Base-by-base conservation (phyloP, 35 echinoderm and acorn worm species). In the Holothuria glaberrima region DNA sequence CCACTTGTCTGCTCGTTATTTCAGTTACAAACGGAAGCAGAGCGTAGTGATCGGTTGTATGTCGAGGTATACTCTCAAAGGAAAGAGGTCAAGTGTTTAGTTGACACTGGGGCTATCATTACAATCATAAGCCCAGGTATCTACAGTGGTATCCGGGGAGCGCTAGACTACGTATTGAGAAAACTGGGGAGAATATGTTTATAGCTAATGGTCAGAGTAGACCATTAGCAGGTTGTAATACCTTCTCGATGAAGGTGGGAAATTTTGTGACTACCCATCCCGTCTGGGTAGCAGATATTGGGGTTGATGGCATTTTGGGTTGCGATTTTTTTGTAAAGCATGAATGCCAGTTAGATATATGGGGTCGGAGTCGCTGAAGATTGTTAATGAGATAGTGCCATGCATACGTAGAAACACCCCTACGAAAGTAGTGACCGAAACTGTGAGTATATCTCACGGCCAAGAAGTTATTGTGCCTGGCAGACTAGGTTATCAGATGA, bases 121-220 rank as follows among this genome's bases (percentile, higher is more conserved):
- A 24, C 33, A 46, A 21, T 82, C 0, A 26, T 82, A 6, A 82
- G 46, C 22, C 22, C 19, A 21, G 46, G 12, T 9, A 25, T 82
- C 16, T 82, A 57, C 27, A 26, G 57, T 22, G 54, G 45, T 12
- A 82, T 82, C 45, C 19, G 17, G 24, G 22, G 7, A 56, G 77
- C 9, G 54, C 20, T 46, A 35, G 77, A 26, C 77, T 46, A 19
- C 12, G 28, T 58, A 22, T 82, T 58, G 50, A 82, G 36, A 82
- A 48, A 52, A 57, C 77, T 56, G 77, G 77, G 1, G 77, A 82
- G 77, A 48, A 32, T 26, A 46, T 82, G 77, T 48, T 82, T 82
- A 82, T 82, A 46, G 77, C n/a, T 24, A 46, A 82, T 82, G 77
- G 48, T 82, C n/a, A 48, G n/a, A 52, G 38, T 82, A 82, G 36